A percentile compares a stretch with the other conserved stretches of the same genome.
Conservation (phyloP, 2,113 vertebrate species). For the Prochilodus magdalenae region DNA sequence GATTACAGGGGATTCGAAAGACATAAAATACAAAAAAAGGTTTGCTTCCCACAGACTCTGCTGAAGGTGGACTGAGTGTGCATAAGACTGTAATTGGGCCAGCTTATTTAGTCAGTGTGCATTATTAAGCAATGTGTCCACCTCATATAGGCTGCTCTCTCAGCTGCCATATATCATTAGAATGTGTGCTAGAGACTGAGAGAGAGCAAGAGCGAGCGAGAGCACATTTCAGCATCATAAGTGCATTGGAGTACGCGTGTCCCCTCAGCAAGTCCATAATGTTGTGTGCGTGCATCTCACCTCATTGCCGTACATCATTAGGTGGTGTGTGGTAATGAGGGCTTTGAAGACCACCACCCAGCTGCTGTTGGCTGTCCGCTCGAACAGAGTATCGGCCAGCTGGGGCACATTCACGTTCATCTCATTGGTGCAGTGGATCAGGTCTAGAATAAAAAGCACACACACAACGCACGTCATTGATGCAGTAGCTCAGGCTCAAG, state of each 20-base stretch:
- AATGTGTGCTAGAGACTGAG: background rate
- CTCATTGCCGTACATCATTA: conserved; percentile 82
- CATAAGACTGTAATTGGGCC: conserved; percentile 1
- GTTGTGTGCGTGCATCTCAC: conserved; percentile 55
- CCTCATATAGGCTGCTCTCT: conserved; percentile 15
- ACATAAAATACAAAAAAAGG: background rate
- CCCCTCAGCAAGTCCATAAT: conserved; percentile 28
- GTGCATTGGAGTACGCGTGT: background rate
- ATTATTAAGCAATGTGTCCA: conserved; percentile 32
- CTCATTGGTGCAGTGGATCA: conserved; percentile 82
- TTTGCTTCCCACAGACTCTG: background rate
- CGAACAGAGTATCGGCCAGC: conserved; percentile 79
- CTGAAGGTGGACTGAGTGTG: background rate
- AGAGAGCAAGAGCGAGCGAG: background rate
- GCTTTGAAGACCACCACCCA: conserved; percentile 82
- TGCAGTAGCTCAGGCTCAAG: background rate
- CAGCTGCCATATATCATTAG: conserved; percentile 39
- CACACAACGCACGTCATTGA: conserved; percentile 21
- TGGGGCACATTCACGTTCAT: conserved; percentile 81
- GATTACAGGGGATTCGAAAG: background rate
- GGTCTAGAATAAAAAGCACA: conserved; percentile 61
- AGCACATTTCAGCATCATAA: conserved; percentile 3
- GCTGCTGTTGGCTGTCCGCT: conserved; percentile 79
- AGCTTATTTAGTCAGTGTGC: conserved; percentile 18
- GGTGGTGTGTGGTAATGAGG: conserved; percentile 80